Percentiles rank a stretch among this genome's conserved stretches.
Conservation (phyloP, 2,113 vertebrate genomes). For the Cardinalis cardinalis region DNA sequence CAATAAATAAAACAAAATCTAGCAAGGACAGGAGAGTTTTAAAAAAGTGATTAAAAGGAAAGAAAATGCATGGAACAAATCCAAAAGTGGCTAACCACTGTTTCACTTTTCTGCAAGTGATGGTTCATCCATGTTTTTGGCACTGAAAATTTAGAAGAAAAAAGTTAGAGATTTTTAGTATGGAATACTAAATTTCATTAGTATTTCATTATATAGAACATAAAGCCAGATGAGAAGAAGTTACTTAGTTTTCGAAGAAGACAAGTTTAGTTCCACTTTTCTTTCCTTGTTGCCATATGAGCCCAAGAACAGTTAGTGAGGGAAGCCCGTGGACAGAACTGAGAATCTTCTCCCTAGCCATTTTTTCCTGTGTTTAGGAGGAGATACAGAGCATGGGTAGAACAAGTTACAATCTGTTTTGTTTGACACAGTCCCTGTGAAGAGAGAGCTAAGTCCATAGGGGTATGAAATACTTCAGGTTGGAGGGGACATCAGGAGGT, state of each 20-base stretch:
- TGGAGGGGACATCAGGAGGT: not conserved
- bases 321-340: not conserved
- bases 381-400: not conserved
- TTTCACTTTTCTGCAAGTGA: not conserved
- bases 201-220: not conserved
- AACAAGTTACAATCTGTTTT: not conserved
- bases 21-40: not conserved
- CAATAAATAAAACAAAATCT: not conserved
- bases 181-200: not conserved
- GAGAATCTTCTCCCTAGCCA: not conserved
- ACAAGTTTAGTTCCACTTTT: not conserved
- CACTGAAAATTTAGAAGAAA: not conserved
- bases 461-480: not conserved
- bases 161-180: not conserved
- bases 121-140: not conserved
- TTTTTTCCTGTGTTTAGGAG: not conserved
- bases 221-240: not conserved
- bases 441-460: not conserved
- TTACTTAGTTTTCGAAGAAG: not conserved
- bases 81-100: not conserved
- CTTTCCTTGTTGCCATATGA: accelerated
- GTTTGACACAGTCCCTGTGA: not conserved
- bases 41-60: not conserved
- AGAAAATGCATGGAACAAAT: not conserved
- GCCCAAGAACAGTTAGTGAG: not conserved